Base-by-base conservation (phyloP, 2,113 vertebrate species). In the Phycodurus eques region DNA sequence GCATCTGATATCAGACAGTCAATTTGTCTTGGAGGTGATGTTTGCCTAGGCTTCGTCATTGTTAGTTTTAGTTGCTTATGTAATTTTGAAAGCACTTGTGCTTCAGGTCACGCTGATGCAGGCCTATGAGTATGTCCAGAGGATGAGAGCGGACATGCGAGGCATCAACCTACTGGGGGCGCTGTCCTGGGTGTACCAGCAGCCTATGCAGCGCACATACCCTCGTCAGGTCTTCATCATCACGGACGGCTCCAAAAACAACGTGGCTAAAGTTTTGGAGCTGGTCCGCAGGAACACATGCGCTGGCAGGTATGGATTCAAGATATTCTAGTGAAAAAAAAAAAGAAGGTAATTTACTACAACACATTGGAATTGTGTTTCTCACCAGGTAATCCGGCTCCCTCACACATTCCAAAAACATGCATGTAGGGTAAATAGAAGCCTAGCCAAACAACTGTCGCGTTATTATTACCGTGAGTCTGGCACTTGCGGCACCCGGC, bases 171-270 rank as follows among this genome's bases (percentile, higher is more conserved):
- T 99, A 72, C 83, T 94, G 84, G 94, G 90, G 8, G 94, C 87
- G 0, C 87, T 99, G 77, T 92, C 93, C 74, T 98, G 96, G 96
- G 92, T 93, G 0, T 89, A 95, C 88, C 92, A 92, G 19, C 96
- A 96, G 78, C 94, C 95, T 7, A 91, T 92, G 74, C 96, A 93
- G 73, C 94, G 91, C 0, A 93, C 92, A 27, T 93, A 94, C 80
- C 96, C 98, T n/a, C 94, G 96, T 0, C 97, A 99, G 91, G 89
- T 98, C 6, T 96, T 99, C 79, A 91, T 99, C 74, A 88, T 99
- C 72, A 95, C 93, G 0, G 85, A 93, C 0, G 88, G 90, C 0
- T 90, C 86, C 1, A 62, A 80, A 19, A 76, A 33, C 67, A 92
- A 84, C 2, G 82, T 91, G 0, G 92, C 94, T 67, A 94, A 87